Evolutionary conservation across 1,140 invertebrate genomes (phyloP).

Genomic region (Lepidurus couesii): DNA sequence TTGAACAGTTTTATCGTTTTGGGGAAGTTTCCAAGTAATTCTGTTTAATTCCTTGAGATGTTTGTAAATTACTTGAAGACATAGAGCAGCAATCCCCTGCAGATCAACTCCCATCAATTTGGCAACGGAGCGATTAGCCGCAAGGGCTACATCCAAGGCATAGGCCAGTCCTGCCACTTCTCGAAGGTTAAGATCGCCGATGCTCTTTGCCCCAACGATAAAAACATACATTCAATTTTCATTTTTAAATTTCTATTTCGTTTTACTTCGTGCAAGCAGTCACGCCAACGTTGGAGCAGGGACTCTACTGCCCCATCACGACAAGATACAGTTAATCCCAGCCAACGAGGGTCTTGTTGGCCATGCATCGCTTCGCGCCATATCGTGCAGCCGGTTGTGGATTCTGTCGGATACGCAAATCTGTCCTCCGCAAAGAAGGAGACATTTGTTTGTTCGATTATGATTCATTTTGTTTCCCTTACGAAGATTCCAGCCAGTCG

Average conservation of each 20-base stretch:
- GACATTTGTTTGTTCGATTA: not conserved
- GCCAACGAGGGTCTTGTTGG: not conserved
- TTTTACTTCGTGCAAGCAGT: not conserved
- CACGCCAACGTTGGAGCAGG: not conserved
- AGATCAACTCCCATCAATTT: not conserved
- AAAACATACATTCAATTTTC: not conserved
- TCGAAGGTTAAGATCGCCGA: not conserved
- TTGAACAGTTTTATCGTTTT: too few species aligned
- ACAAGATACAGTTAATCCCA: not conserved
- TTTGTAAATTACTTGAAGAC: not conserved
- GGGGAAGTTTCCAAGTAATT: too few species aligned
- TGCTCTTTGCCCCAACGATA: not conserved
- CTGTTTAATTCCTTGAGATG: too few species aligned
- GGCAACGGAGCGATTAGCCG: not conserved
- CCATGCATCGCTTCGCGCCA: not conserved
- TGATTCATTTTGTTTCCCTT: not conserved
- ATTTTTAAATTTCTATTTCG: not conserved
- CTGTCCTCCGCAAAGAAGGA: not conserved
- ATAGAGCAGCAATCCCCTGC: not conserved
- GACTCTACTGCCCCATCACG: not conserved
- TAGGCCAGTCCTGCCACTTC: not conserved
- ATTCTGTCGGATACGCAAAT: not conserved
- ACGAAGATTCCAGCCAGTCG: not conserved
- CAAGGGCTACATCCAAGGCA: not conserved
- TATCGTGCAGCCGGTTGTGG: not conserved